A percentile compares a stretch with the other conserved stretches of the same genome.
Conservation (phyloP, 2,888 invertebrate genomes). For the Xiphydria camelus region DNA sequence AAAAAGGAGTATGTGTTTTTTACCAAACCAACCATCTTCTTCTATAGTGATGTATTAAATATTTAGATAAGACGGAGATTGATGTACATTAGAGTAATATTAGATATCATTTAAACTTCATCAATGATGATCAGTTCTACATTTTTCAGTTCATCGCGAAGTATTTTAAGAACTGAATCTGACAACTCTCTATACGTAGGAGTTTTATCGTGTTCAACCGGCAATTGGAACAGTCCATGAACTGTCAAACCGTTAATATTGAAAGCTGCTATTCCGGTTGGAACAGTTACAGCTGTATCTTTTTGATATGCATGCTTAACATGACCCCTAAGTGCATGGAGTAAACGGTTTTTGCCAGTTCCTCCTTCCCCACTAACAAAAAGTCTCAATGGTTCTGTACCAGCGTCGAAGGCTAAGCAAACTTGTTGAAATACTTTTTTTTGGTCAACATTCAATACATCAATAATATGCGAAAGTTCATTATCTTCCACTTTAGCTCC, state of each 20-base stretch:
- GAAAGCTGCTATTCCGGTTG: slow-evolving; percentile 41
- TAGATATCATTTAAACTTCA: slow-evolving; percentile 22
- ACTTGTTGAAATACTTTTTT: slow-evolving; percentile 18
- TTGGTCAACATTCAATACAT: slow-evolving; percentile 21
- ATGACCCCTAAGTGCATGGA: slow-evolving; percentile 28
- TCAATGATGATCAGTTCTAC: slow-evolving; percentile 34
- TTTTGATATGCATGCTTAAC: slow-evolving; percentile 24
- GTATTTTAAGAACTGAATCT: slow-evolving; percentile 22
- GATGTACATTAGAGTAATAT: slow-evolving; percentile 29
- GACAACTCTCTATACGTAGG: slow-evolving; percentile 30
- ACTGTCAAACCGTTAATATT: slow-evolving; percentile 41
- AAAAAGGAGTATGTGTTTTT: slow-evolving; percentile 36
- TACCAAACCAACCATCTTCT: slow-evolving; percentile 43
- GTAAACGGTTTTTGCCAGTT: slow-evolving; percentile 34
- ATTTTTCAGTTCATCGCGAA: slow-evolving; percentile 28
- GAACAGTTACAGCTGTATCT: slow-evolving; percentile 24
- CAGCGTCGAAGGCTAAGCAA: not conserved
- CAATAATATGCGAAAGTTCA: slow-evolving; percentile 14
- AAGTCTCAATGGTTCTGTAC: slow-evolving; percentile 6
- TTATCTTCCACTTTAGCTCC: slow-evolving; percentile 10
- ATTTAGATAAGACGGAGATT: no score
- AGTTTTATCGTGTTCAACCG: slow-evolving; percentile 30
- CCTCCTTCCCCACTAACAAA: slow-evolving; percentile 30
- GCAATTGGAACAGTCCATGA: slow-evolving; percentile 35
- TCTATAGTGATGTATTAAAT: no score